Evolutionary conservation across 2,888 invertebrate genomes (phyloP).

Genomic region (Cerastoderma edule): DNA sequence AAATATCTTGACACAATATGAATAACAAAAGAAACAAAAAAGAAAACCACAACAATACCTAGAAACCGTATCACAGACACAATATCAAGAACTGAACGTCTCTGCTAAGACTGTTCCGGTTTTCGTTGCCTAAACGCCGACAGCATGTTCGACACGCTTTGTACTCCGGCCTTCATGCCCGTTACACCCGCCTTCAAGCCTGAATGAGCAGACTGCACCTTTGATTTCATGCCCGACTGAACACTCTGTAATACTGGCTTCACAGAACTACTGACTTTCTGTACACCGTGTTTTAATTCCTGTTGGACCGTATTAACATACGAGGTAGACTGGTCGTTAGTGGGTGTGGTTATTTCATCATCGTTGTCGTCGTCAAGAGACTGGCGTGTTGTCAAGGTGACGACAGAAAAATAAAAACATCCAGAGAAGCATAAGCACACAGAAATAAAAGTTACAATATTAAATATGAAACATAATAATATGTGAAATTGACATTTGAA

Average conservation of each 20-base stretch:
- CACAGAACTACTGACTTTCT: constrained; percentile 53
- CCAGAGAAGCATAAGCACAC: constrained; percentile 12
- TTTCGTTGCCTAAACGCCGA: constrained; percentile 65
- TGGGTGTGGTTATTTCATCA: constrained; percentile 44
- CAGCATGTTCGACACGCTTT: constrained; percentile 70
- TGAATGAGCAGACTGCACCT: constrained; percentile 65
- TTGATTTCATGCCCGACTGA: constrained; percentile 67
- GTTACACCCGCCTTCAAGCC: constrained; percentile 71
- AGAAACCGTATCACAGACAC: constrained; percentile 21
- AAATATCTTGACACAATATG: too few species aligned
- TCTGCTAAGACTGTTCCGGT: constrained; percentile 32
- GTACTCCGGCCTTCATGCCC: constrained; percentile 69
- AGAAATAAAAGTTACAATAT: not conserved
- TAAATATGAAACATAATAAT: too few species aligned
- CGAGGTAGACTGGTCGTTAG: constrained; percentile 32
- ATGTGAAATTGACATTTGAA: too few species aligned
- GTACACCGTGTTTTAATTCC: constrained; percentile 57
- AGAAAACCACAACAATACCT: too few species aligned
- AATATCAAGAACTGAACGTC: constrained; percentile 19
- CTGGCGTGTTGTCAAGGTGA: constrained; percentile 1
- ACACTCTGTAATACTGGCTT: constrained; percentile 62
- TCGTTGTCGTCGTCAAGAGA: constrained; percentile 13
- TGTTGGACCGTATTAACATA: constrained; percentile 44
- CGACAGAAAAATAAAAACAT: constrained; percentile 7
- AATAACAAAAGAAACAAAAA: too few species aligned